Percentiles rank a stretch among this genome's conserved stretches.
These are phyloP conservation scores for Gorsachius magnificus DNA, from an alignment of 2,797 vertebrate genomes.

Conservation along the genomic window DNA sequence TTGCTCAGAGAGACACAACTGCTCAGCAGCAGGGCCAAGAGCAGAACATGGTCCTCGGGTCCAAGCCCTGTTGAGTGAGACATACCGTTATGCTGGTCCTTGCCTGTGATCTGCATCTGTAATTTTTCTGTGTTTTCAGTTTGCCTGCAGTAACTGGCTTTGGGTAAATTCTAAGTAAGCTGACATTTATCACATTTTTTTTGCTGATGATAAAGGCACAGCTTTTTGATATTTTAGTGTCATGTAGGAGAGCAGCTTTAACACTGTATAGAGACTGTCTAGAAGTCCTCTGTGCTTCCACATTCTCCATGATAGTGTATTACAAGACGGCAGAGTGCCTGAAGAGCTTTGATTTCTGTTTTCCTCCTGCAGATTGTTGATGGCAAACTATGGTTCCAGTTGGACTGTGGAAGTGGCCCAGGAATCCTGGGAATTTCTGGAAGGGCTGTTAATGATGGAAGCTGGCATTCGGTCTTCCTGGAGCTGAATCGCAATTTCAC, in stretches of 20 bases:
- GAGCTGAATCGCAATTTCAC: slow-evolving; percentile 94
- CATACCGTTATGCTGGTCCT: not conserved
- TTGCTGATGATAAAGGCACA: not conserved
- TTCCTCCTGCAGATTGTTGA: slow-evolving; percentile 84
- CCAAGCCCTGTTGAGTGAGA: not conserved
- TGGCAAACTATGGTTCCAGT: slow-evolving; percentile 93
- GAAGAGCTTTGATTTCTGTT: not conserved
- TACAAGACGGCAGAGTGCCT: not conserved
- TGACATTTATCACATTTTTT: not conserved
- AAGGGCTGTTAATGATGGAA: slow-evolving; percentile 89
- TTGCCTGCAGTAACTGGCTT: not conserved
- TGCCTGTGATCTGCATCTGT: not conserved
- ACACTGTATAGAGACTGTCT: not conserved
- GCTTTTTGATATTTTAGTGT: not conserved
- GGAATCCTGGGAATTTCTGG: slow-evolving; percentile 92
- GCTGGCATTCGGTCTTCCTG: slow-evolving; percentile 92
- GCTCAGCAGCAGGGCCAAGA: not conserved
- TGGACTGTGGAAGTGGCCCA: slow-evolving; percentile 85
- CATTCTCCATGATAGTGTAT: accelerated
- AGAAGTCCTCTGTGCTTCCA: not conserved
- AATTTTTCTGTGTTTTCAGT: not conserved
- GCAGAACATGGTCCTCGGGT: not conserved
- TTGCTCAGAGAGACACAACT: not conserved
- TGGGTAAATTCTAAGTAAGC: not conserved
- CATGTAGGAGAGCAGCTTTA: not conserved